These are phyloP conservation scores for Hippocampus zosterae DNA, from an alignment of 2,113 vertebrate genomes.

Conservation along the genomic window DNA sequence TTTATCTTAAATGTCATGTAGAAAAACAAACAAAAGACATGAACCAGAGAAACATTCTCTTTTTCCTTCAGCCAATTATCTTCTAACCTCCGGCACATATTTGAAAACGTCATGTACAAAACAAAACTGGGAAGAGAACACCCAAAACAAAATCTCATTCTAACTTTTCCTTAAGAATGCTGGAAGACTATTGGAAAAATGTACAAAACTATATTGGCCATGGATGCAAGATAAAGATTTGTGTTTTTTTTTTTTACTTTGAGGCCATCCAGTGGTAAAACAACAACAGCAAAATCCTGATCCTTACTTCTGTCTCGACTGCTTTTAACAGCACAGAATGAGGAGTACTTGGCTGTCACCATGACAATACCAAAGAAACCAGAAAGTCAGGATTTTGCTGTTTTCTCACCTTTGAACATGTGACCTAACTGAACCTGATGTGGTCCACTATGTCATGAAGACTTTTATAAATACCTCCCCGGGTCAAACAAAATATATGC, in stretches of 20 bases:
- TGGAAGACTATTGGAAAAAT: slow-evolving; percentile 66
- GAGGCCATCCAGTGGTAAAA: slow-evolving; percentile 58
- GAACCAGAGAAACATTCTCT: slow-evolving; percentile 66
- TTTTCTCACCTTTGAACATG: background rate
- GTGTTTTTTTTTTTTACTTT: slow-evolving; percentile 35
- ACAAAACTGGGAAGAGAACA: slow-evolving; percentile 29
- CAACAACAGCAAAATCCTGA: slow-evolving; percentile 44
- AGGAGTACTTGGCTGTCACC: slow-evolving; percentile 6
- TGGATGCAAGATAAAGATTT: slow-evolving; percentile 39
- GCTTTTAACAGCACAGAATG: background rate
- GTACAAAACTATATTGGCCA: slow-evolving; percentile 66
- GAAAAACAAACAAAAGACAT: slow-evolving; percentile 63
- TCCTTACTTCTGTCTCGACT: slow-evolving; percentile 3
- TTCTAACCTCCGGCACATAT: slow-evolving; percentile 59
- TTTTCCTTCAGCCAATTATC: slow-evolving; percentile 60
- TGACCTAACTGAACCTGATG: background rate
- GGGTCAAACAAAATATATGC: background rate
- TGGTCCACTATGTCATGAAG: background rate
- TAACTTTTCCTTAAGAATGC: slow-evolving; percentile 60
- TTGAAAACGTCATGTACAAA: slow-evolving; percentile 68
- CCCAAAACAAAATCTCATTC: slow-evolving; percentile 50
- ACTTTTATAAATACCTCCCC: background rate
- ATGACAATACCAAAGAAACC: slow-evolving; percentile 22
- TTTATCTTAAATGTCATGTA: slow-evolving; percentile 69
- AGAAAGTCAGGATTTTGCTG: background rate